Evolutionary conservation across 2,113 vertebrate species (phyloP).

Genomic region (Alouatta palliata): DNA sequence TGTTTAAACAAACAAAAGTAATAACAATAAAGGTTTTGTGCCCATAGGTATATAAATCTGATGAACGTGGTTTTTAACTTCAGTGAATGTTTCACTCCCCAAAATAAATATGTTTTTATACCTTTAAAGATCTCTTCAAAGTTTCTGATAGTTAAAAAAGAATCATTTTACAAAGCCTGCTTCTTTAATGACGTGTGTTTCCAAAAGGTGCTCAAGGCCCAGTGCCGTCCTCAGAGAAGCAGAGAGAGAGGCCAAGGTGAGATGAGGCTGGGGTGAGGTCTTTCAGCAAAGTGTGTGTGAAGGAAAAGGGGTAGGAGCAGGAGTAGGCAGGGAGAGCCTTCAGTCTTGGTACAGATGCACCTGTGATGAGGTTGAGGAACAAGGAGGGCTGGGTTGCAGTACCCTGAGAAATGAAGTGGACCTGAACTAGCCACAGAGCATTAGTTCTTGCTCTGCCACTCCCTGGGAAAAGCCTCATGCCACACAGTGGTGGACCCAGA

Average conservation of each 20-base stretch:
- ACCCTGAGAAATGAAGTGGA: not conserved
- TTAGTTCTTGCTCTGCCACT: not conserved
- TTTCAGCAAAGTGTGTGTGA: not conserved
- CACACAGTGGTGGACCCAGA: no score
- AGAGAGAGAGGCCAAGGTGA: not conserved
- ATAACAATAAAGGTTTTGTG: not conserved
- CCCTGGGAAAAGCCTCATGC: not conserved
- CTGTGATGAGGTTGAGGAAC: no score
- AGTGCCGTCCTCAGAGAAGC: not conserved
- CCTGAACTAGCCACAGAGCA: not conserved
- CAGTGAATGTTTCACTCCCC: not conserved
- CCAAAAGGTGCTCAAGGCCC: not conserved
- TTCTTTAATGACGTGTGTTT: no score
- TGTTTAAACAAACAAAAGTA: not conserved
- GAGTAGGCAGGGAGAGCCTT: not conserved
- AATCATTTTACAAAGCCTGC: not conserved
- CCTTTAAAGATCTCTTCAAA: not conserved
- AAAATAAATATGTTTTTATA: not conserved
- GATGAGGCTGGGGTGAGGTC: not conserved
- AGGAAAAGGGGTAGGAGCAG: not conserved
- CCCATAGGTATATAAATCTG: not conserved
- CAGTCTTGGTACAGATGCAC: not conserved
- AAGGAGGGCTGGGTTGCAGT: rapidly evolving
- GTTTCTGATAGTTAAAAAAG: not conserved
- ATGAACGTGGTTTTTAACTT: not conserved